Conservation (phyloP, 2,797 vertebrate genomes). For the Aselliscus stoliczkanus region DNA sequence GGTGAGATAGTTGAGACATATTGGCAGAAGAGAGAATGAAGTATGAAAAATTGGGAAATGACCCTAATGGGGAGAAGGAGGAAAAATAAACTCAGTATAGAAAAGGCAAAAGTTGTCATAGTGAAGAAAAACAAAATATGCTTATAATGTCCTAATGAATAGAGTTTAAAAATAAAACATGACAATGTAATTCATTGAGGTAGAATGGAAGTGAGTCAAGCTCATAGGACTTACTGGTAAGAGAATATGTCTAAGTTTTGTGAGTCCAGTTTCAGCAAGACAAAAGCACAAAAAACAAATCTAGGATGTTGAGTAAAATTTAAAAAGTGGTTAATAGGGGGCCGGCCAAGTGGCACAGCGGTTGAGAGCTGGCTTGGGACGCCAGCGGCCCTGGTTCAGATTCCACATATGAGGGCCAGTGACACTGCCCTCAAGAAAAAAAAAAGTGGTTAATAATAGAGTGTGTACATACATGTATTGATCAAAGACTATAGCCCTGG, state of each 20-base stretch:
- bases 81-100: neutral
- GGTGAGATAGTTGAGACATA: neutral
- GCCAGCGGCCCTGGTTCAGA: too few relatives aligned
- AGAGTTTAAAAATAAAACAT: neutral
- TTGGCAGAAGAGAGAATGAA: neutral
- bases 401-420: too few relatives aligned
- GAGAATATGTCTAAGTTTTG: neutral
- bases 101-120: neutral
- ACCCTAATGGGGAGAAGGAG: neutral
- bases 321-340: too few relatives aligned
- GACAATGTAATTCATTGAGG: neutral
- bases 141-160: neutral
- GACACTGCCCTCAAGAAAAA: too few relatives aligned
- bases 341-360: too few relatives aligned
- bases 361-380: too few relatives aligned
- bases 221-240: neutral
- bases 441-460: neutral
- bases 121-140: neutral
- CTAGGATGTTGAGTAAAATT: neutral
- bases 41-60: neutral
- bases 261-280: neutral
- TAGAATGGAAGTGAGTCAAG: neutral
- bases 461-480: too few relatives aligned
- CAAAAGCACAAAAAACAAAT: neutral
- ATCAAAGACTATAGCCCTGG: neutral